Base-by-base conservation (phyloP, 2,888 invertebrate genomes). In the Myopa tessellatipennis region DNA sequence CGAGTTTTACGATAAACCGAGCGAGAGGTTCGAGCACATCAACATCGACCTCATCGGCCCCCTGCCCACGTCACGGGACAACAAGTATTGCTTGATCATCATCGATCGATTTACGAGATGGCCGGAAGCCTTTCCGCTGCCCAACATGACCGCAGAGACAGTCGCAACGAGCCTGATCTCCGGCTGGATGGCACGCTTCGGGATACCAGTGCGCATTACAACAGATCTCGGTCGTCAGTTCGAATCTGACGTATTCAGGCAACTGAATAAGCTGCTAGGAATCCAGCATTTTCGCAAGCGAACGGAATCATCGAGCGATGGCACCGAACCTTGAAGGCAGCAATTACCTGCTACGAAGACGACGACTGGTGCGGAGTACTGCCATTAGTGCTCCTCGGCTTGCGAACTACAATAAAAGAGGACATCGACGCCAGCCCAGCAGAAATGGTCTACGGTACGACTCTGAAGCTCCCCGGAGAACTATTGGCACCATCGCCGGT, bases 231-330 rank as follows among this genome's bases (percentile, higher is more conserved):
- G 58, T 5, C 4, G 58, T 1, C 58, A 58, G 18, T 58, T 58
- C 58, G 58, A 58, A 5, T 58, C 58, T 3, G 58, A 58, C 12
- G 58, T 58, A 6, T 78, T 79, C 34, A 65, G 26, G 55, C 76
- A 69, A n/a, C 65, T 79, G 18, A 72, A 60, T 8, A 68, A 58
- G 5, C 26, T 75, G 14, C 18, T 74, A 14, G 78, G 79, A 3
- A 69, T 75, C 0, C 72, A 68, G 45, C 74, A 79, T 60, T 63
- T 69, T 5, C 72, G 60, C 16, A 26, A 26, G 26, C 2, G 26
- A 26, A 26, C 26, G 26, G 26, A 2, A 26, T 1, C 26, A 26
- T 26, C 26, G 26, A 26, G 26, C 26, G 26, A 26, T 26, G 26
- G 26, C 26, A 26, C 26, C 26, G 26, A 26, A 26, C 26, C 26